Evolutionary conservation across 1,140 invertebrate species (phyloP).

Genomic region (Akabosia matsudoensis): DNA sequence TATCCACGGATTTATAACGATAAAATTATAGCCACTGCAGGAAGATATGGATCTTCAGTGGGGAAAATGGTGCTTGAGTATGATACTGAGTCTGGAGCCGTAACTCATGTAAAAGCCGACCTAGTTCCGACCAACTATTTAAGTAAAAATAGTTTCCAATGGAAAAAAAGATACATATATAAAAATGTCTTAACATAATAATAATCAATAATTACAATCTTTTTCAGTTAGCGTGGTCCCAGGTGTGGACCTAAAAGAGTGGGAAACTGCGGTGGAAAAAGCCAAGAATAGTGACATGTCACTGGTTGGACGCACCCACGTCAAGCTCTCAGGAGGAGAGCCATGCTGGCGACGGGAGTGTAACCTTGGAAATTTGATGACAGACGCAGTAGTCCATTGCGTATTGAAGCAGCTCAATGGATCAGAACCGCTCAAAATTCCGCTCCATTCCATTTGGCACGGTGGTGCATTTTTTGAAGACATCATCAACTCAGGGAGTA

Average conservation of each 20-base stretch:
- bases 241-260: not conserved
- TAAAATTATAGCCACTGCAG: slow-evolving; percentile 28
- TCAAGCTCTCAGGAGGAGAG: slow-evolving; percentile 25
- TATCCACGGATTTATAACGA: not conserved
- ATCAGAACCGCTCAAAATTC: not conserved
- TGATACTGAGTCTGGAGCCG: not conserved
- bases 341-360: slow-evolving; percentile 32
- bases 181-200: too few relatives aligned
- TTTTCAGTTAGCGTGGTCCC: too few relatives aligned
- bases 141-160: not conserved
- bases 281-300: not conserved
- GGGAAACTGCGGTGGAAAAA: not conserved
- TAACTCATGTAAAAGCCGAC: not conserved
- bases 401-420: not conserved
- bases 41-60: slow-evolving; percentile 23
- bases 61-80: slow-evolving; percentile 18
- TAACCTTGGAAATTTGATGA: slow-evolving; percentile 36
- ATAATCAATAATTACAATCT: too few relatives aligned
- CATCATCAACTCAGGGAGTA: not conserved
- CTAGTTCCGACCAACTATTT: not conserved
- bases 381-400: slow-evolving; percentile 33
- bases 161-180: too few relatives aligned
- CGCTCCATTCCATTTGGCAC: slow-evolving; percentile 29
- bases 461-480: slow-evolving; percentile 33
- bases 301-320: not conserved